Conservation (phyloP, 2,113 vertebrate species). For the Herpailurus yagouaroundi region DNA sequence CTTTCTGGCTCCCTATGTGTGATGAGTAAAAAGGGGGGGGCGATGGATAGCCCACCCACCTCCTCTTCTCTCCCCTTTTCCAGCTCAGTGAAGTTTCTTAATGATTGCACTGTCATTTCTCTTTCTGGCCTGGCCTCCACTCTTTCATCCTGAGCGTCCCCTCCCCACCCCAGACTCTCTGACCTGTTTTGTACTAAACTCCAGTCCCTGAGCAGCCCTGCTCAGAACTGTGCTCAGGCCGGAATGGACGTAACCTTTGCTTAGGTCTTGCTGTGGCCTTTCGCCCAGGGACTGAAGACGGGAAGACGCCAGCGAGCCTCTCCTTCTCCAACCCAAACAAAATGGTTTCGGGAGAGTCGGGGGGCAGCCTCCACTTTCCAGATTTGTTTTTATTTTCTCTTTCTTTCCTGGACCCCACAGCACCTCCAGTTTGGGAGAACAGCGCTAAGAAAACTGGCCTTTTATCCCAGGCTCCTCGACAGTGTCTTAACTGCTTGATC, state of each 20-base stretch:
- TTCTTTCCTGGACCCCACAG: neutral
- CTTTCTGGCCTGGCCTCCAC: neutral
- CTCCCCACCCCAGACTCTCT: neutral
- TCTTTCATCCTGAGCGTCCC: neutral
- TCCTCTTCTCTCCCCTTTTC: neutral
- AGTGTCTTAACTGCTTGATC: neutral
- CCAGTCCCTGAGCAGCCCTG: neutral
- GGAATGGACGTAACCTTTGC: neutral
- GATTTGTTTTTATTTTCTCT: neutral
- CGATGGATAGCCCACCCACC: neutral
- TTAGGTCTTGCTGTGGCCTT: constrained; percentile 13
- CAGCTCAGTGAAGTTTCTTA: neutral
- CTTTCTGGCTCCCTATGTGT: neutral
- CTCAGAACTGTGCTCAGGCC: neutral
- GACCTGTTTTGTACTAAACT: constrained; percentile 52
- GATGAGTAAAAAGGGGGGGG: neutral
- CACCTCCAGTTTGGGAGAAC: neutral
- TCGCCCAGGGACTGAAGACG: neutral
- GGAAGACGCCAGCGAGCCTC: neutral
- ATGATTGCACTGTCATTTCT: neutral
- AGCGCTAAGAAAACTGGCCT: neutral
- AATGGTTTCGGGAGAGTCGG: constrained; percentile 7
- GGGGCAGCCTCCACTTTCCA: neutral
- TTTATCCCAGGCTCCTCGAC: too few relatives aligned
- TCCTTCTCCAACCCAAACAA: neutral